Evolutionary conservation across 2,888 invertebrate species (phyloP), one percentile per base, ranked within the genome.

Genomic region (Trimorus sp.): DNA sequence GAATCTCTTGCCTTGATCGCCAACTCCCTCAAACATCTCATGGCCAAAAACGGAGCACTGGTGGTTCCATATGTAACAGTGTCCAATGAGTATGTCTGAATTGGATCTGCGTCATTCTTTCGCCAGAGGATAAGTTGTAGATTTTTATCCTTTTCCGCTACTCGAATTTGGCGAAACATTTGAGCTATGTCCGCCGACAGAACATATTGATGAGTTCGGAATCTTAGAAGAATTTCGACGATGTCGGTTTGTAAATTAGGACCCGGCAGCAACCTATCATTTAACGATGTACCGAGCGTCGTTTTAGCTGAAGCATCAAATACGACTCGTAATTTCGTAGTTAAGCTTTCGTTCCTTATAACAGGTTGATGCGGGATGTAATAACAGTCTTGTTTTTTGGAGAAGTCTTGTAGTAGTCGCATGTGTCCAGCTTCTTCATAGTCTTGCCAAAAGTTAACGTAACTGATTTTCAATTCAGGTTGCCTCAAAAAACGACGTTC

Each of bases 281-380:
- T 56, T 11, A 56, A 56, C n/a, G 56, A 56, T 5, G 56, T 37
- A n/a, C 56, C 56, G 2, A 14, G 11, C 38, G 54, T 36, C 36
- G 51, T 51, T 38, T 12, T 73, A 45, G 2, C 70, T 42, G 1
- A 79, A 73, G 40, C 48, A 6, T 48, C 48, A 6, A 48, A 48
- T 6, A 48, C 48, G 3, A 48, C 48, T 8, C 48, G 48, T 3
- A 14, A 12, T n/a, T 48, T 48, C 0, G 48, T 48, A 12, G 48
- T 48, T 7, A 48, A 1, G 14, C 48, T 48, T 6, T 11, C 11
- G n/a, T 6, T 12, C 14, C n/a, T 48, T 7, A 48, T 48, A 1
- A 48, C 14, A 7, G 14, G 12, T 7, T 48, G 48, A 14, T 48
- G 48, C 6, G 48, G 48, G 7, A 48, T 48, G n/a, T 48, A 48